Evolutionary conservation across 2,113 vertebrate species (phyloP).

Genomic region (Jacana jacana): DNA sequence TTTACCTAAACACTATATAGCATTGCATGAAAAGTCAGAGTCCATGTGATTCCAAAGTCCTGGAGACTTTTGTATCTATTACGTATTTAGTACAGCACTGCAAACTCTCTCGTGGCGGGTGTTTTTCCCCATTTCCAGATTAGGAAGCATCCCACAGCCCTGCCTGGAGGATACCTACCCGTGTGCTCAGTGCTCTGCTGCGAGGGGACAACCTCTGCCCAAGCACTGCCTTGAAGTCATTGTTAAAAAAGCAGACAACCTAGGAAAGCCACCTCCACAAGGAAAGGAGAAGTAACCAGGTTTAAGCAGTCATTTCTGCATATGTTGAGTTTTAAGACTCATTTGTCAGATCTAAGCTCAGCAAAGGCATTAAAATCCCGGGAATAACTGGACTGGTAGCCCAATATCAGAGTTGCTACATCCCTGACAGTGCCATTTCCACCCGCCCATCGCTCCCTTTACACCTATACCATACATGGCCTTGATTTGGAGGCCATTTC

Average conservation of each 20-base stretch:
- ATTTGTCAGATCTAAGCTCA: background rate
- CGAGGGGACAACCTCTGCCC: background rate
- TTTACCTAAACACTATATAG: background rate
- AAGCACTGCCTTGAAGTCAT: background rate
- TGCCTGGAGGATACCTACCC: background rate
- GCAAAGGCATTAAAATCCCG: accelerated
- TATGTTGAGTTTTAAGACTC: background rate
- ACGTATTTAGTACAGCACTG: background rate
- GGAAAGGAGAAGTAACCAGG: background rate
- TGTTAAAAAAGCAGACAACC: background rate
- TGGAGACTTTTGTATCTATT: background rate
- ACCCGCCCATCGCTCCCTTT: background rate
- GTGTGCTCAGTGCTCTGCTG: accelerated
- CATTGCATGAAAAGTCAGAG: background rate
- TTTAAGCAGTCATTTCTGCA: background rate
- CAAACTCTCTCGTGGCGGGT: accelerated
- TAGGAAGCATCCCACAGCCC: background rate
- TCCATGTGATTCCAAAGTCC: background rate
- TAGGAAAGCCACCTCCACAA: background rate
- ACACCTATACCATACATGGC: accelerated
- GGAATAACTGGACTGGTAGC: background rate
- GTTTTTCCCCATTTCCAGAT: background rate
- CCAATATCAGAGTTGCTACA: background rate
- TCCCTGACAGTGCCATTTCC: background rate
- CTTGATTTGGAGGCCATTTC: background rate